Evolutionary conservation across 1,140 invertebrate species (phyloP).

Genomic region (Orchesella cincta): DNA sequence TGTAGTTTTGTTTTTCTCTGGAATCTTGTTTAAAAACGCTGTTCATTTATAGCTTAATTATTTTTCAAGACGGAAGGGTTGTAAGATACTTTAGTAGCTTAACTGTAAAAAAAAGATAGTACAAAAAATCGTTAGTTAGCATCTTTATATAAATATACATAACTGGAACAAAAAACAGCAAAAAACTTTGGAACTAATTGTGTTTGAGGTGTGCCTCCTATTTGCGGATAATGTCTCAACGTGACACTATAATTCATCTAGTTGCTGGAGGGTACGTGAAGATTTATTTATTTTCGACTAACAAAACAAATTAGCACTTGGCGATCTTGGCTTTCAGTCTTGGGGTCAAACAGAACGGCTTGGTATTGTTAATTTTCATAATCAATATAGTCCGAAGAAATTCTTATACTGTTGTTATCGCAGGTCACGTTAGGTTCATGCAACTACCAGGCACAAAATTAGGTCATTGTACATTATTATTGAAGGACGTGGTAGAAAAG

Average conservation of each 20-base stretch:
- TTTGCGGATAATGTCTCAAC: conserved; percentile 55
- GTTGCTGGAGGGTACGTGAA: conserved; percentile 75
- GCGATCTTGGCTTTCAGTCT: conserved; percentile 25
- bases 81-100: background rate
- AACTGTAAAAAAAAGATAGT: background rate
- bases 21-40: background rate
- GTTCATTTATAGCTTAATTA: background rate
- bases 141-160: conserved; percentile 6
- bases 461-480: too few species aligned
- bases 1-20: background rate
- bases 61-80: background rate
- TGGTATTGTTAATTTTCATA: background rate
- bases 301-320: conserved; percentile 10
- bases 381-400: background rate
- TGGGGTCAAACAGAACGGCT: too few species aligned
- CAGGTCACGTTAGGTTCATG: too few species aligned
- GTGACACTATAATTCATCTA: conserved; percentile 80
- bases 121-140: background rate
- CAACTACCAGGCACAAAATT: too few species aligned
- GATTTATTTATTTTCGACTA: conserved; percentile 4
- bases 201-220: conserved; percentile 42
- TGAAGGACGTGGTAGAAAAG: too few species aligned
- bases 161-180: conserved; percentile 33
- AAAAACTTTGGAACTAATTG: conserved; percentile 26
- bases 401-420: too few species aligned